Evolutionary conservation across 1,140 invertebrate species (phyloP).

Genomic region (Lysiphlebus fabarum): DNA sequence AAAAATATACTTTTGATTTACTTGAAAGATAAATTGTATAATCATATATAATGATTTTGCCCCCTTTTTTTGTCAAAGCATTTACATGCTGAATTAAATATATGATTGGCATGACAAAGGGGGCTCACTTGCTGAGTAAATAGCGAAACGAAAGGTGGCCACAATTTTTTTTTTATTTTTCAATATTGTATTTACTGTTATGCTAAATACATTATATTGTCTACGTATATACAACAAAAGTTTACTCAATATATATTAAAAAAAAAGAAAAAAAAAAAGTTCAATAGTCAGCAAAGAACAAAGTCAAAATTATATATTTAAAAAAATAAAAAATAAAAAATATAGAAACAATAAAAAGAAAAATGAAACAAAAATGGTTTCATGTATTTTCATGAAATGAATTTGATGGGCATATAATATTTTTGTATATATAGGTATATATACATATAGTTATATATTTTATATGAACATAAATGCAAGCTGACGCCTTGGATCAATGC

Average conservation of each 20-base stretch:
- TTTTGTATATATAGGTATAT: too few relatives aligned
- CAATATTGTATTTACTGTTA: too few relatives aligned
- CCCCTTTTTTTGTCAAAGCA: constrained; percentile 3
- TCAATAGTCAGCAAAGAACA: too few relatives aligned
- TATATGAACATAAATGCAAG: constrained; percentile 22
- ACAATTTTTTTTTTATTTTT: constrained; percentile 1
- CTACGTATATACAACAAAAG: too few relatives aligned
- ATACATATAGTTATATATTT: too few relatives aligned
- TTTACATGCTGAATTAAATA: constrained; percentile 5
- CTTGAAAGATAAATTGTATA: background rate
- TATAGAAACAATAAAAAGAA: background rate
- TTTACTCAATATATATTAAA: too few relatives aligned
- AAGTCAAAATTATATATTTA: background rate
- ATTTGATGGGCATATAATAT: constrained; percentile 1
- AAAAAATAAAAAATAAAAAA: background rate
- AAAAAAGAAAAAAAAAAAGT: too few relatives aligned
- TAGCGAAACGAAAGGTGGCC: constrained; percentile 7
- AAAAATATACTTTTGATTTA: background rate
- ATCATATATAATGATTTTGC: background rate
- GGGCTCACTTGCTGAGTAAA: background rate
- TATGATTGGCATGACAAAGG: constrained; percentile 5
- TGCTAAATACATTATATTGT: too few relatives aligned
- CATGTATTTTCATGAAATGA: background rate
- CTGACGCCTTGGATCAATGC: constrained; percentile 26
- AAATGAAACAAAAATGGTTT: background rate